These are phyloP conservation scores for Vidua macroura DNA, from an alignment of 2,113 vertebrate genomes.

Conservation along the genomic window DNA sequence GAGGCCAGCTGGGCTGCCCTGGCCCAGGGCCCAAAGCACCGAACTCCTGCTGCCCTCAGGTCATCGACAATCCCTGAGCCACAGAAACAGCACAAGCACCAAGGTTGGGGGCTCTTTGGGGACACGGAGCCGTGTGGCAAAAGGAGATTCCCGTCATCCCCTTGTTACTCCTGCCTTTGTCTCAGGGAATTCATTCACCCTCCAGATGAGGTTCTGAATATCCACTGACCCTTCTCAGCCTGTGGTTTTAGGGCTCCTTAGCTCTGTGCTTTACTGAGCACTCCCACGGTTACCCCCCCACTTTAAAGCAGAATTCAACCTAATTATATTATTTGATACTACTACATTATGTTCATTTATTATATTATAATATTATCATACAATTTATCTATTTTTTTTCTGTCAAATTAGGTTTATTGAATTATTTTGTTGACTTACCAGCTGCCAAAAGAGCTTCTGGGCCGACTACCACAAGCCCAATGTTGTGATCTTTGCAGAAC, in stretches of 20 bases:
- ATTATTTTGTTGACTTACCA: conserved; percentile 61
- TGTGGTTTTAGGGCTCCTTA: not conserved
- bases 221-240: not conserved
- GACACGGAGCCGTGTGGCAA: not conserved
- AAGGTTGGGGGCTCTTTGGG: not conserved
- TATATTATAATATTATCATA: not conserved
- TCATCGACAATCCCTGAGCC: conserved; percentile 82
- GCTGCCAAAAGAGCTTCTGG: conserved; percentile 82
- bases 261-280: not conserved
- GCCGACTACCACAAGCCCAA: conserved; percentile 82
- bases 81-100: not conserved
- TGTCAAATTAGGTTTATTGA: not conserved
- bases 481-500: conserved; percentile 86
- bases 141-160: not conserved
- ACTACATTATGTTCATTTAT: not conserved
- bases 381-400: not conserved
- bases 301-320: not conserved
- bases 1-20: conserved; percentile 84
- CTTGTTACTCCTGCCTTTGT: not conserved
- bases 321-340: not conserved
- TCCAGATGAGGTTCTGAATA: not conserved
- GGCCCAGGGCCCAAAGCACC: conserved; percentile 84
- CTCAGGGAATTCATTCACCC: not conserved
- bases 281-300: not conserved
- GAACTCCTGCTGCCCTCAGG: conserved; percentile 78